Percentiles rank a stretch among this genome's conserved stretches.
Conservation (phyloP, 2,797 vertebrate genomes). For the Eleutherodactylus coqui region DNA sequence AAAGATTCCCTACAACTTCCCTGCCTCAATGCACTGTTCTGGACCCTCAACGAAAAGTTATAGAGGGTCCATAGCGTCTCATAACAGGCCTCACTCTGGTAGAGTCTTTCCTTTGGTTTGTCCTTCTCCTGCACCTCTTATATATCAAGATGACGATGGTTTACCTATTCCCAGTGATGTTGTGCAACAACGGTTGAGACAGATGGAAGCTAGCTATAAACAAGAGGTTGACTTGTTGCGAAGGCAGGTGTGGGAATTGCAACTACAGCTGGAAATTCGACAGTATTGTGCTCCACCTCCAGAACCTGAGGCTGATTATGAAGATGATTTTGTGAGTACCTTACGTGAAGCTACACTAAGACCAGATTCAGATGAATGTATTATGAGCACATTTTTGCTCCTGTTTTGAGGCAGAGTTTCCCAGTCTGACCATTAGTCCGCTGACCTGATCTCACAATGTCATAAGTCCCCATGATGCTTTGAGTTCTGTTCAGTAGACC, state of each 20-base stretch:
- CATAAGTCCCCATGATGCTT: no score
- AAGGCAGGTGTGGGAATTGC: slow-evolving; percentile 93
- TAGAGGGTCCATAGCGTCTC: slow-evolving; percentile 70
- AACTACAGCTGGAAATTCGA: slow-evolving; percentile 93
- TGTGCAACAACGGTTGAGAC: slow-evolving; percentile 94
- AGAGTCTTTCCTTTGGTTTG: slow-evolving; percentile 68
- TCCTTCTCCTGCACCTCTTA: slow-evolving; percentile 80
- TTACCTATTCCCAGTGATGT: slow-evolving; percentile 94
- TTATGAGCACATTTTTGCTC: no score
- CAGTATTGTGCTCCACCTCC: slow-evolving; percentile 89
- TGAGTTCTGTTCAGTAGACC: no score
- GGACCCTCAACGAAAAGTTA: slow-evolving; percentile 69
- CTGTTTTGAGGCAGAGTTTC: no score
- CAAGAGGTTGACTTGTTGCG: slow-evolving; percentile 96
- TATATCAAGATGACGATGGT: slow-evolving; percentile 95
- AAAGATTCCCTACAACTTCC: slow-evolving; percentile 75
- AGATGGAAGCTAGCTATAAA: slow-evolving; percentile 96
- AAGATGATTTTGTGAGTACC: slow-evolving; percentile 96
- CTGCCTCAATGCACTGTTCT: slow-evolving; percentile 69
- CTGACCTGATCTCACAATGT: no score
- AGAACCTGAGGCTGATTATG: slow-evolving; percentile 92
- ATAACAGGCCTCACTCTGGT: slow-evolving; percentile 58
- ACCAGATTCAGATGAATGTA: no score
- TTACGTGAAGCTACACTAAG: background rate
- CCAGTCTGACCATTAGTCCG: no score